These are phyloP conservation scores for Bucco capensis DNA, from an alignment of 2,113 vertebrate species.

Conservation along the genomic window DNA sequence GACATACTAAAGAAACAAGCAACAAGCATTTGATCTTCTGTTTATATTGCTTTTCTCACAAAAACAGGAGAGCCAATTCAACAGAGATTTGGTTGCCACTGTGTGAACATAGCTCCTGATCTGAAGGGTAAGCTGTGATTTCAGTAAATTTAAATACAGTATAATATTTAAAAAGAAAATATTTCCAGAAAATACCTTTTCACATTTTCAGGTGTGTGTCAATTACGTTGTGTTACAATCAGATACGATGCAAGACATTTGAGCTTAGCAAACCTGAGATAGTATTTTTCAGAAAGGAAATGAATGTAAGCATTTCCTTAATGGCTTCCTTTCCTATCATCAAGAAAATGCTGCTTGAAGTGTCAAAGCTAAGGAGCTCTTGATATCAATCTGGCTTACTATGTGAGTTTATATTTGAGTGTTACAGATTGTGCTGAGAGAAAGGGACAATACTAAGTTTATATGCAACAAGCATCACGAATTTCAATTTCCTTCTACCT, in stretches of 20 bases:
- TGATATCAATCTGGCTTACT: background rate
- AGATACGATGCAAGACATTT: background rate
- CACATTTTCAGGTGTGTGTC: background rate
- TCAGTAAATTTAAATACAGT: background rate
- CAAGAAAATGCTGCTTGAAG: background rate
- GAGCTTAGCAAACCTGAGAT: background rate
- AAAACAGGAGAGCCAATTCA: constrained; percentile 1
- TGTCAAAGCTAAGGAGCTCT: background rate
- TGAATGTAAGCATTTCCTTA: background rate
- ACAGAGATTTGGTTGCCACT: background rate
- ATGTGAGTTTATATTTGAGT: background rate
- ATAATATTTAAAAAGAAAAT: background rate
- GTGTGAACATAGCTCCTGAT: background rate
- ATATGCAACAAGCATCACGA: background rate
- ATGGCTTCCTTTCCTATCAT: background rate
- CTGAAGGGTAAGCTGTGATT: background rate
- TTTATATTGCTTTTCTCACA: constrained; percentile 46
- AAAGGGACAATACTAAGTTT: background rate
- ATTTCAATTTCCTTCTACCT: background rate
- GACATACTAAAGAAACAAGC: constrained; percentile 55
- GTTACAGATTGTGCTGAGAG: background rate
- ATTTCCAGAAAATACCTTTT: background rate
- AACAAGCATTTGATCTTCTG: constrained; percentile 41
- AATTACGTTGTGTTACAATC: background rate
- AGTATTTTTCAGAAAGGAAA: background rate